Base-by-base conservation (phyloP, 2,113 vertebrate genomes). In the Microcebus jonahi region DNA sequence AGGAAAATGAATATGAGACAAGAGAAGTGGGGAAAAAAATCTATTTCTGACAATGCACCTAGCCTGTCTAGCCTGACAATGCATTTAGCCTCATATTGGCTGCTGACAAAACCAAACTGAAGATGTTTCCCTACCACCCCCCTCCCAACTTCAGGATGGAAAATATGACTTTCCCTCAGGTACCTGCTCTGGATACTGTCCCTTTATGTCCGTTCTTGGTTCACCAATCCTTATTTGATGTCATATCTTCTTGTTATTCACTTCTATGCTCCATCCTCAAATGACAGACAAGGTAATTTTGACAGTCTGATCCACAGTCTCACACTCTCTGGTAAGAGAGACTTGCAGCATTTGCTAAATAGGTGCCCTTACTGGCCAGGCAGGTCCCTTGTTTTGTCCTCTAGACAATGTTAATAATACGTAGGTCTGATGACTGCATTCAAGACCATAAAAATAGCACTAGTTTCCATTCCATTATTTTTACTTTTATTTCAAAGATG, bases 371-470 rank as follows among this genome's bases (percentile, higher is more conserved):
- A 5, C 42, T 81, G 39, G 39, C 14, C 42, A 86, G 67, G 0
- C 6, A 76, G 39, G 4, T 14, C 4, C 14, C 23, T 55, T 12
- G 11, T 34, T 31, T 86, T 88, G n/a, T 36, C 65, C 76, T 92
- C 14, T 29, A 29, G 25, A 67, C 48, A 34, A 55, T 23, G 42
- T 21, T 39, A 83, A n/a, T 92, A 50, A 75, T 23, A 42, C 34
- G 3, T 25, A 79, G 90, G 42, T 50, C 31, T 53, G 67, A 68
- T 20, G 48, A 4, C 31, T 53, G 4, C 25, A 73, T 83, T 75
- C 15, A 63, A 39, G 15, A 68, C 79, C 1, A 76, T 39, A 75
- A 95, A 93, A 79, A 91, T 67, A 94, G 39, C 20, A 82, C 20
- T 15, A 0, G 15, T 63, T 91, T 95, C 39, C 13, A 57, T 79